phyloP scores from a whole-genome alignment of 2,888 invertebrate species.

The Drosophila algonquin region DNA sequence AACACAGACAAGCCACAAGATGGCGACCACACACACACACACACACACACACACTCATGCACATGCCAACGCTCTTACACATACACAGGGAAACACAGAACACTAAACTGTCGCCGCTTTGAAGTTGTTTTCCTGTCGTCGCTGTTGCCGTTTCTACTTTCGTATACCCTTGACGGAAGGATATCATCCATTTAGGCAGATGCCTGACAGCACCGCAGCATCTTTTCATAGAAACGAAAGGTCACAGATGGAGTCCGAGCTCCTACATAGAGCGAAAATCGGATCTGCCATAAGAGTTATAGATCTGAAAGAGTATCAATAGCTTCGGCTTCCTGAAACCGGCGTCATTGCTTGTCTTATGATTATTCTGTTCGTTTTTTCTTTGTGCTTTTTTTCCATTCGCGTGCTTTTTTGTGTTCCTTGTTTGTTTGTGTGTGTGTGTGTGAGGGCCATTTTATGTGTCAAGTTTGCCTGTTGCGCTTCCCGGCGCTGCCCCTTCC shows the following conservation, averaged over 20 bases:
- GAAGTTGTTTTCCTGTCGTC: slow-evolving; percentile 33
- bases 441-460: slow-evolving; percentile 32
- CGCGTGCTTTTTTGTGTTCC: slow-evolving; percentile 17
- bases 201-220: too few relatives aligned
- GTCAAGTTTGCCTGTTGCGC: slow-evolving; percentile 73
- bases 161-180: background rate
- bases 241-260: background rate
- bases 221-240: background rate
- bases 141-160: slow-evolving; percentile 9
- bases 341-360: slow-evolving; percentile 11
- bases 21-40: slow-evolving; percentile 30
- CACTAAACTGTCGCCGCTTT: slow-evolving; percentile 46
- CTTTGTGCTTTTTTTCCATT: slow-evolving; percentile 23
- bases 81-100: slow-evolving; percentile 3
- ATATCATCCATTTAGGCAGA: background rate
- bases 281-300: background rate
- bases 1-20: slow-evolving; percentile 34
- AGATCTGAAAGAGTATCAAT: background rate
- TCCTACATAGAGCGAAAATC: background rate
- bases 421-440: slow-evolving; percentile 4
- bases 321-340: background rate
- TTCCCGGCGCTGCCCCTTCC: slow-evolving; percentile 29
- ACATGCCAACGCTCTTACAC: slow-evolving; percentile 3
- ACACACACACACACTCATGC: background rate
- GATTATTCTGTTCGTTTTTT: slow-evolving; percentile 24